Conservation (phyloP, 2,797 vertebrate species). For the Manis javanica region DNA sequence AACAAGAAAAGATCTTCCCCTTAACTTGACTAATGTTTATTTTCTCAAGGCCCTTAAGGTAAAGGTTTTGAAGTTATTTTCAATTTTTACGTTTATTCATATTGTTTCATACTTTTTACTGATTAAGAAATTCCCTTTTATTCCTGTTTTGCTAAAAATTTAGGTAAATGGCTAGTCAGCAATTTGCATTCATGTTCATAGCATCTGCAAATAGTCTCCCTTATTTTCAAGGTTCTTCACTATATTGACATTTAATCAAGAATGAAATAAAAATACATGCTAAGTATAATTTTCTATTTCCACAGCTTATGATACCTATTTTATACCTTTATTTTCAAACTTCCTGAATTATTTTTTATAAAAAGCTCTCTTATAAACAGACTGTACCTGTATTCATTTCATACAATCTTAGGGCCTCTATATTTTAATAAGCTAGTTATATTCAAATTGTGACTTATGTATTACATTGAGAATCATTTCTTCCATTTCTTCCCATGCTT, state of each 20-base stretch:
- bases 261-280: conserved; percentile 57
- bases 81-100: conserved; percentile 30
- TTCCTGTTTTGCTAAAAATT: too few relatives aligned
- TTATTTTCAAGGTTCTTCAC: conserved; percentile 27
- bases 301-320: conserved; percentile 61
- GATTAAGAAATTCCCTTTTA: too few relatives aligned
- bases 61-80: conserved; percentile 51
- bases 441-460: not conserved
- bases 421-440: not conserved
- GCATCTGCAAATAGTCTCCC: not conserved
- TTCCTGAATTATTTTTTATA: conserved; percentile 46
- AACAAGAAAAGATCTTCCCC: not conserved
- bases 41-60: not conserved
- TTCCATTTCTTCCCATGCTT: not conserved
- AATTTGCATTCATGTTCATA: conserved; percentile 21
- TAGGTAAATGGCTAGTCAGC: not conserved
- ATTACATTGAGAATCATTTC: not conserved
- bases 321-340: conserved; percentile 52
- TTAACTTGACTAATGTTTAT: not conserved
- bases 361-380: conserved; percentile 51
- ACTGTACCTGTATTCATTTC: not conserved
- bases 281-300: conserved; percentile 49
- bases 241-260: conserved; percentile 71
- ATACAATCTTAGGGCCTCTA: not conserved
- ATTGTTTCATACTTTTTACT: not conserved